Evolutionary conservation across 2,888 invertebrate species (phyloP).

Genomic region (Acronicta alni): DNA sequence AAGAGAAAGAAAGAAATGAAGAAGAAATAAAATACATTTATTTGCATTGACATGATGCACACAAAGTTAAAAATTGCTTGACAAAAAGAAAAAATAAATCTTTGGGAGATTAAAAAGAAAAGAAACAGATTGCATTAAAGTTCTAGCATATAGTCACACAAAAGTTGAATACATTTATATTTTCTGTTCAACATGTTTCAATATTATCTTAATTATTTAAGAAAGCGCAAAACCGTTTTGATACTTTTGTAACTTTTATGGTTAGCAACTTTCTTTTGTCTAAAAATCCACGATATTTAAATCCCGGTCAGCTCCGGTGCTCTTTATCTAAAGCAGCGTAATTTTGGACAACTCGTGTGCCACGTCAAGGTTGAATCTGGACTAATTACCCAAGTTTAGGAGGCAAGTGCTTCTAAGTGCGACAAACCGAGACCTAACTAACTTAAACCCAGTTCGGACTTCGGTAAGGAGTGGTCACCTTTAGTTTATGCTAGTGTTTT

Average conservation of each 20-base stretch:
- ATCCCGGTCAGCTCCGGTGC: conserved; percentile 29
- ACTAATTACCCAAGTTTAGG: conserved; percentile 37
- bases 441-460: conserved; percentile 20
- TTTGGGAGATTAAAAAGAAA: too few relatives aligned
- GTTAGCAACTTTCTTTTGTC: conserved; percentile 49
- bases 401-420: conserved; percentile 27
- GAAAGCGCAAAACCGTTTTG: conserved; percentile 60
- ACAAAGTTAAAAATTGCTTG: too few relatives aligned
- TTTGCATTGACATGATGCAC: too few relatives aligned
- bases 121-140: conserved; percentile 45
- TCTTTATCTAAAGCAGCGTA: conserved; percentile 16
- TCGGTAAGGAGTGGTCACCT: background rate
- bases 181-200: conserved; percentile 78
- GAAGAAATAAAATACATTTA: too few relatives aligned
- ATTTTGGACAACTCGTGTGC: conserved; percentile 26
- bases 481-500: too few relatives aligned
- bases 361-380: conserved; percentile 37
- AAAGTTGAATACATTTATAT: conserved; percentile 74
- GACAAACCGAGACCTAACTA: conserved; percentile 20
- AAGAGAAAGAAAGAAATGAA: too few relatives aligned
- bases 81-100: too few relatives aligned
- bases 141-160: conserved; percentile 75
- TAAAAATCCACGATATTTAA: conserved; percentile 21
- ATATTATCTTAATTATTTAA: conserved; percentile 53
- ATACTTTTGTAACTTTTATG: conserved; percentile 61